Evolutionary conservation across 2,888 invertebrate species (phyloP).

Genomic region (Cantharis flavilabris): DNA sequence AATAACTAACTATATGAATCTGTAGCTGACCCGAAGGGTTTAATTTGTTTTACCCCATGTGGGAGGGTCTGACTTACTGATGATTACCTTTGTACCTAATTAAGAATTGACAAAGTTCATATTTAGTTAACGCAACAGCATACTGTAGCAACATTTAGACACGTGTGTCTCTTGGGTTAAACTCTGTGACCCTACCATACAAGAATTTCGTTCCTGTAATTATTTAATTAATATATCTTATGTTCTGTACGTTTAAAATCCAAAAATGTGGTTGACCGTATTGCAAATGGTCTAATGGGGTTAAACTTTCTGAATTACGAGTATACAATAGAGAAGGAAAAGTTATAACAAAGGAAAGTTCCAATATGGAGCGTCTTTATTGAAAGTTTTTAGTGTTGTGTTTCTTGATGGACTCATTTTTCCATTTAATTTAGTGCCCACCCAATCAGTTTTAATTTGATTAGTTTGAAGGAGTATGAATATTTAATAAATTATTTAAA

Average conservation of each 20-base stretch:
- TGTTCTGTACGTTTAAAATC: not conserved
- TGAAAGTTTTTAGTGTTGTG: constrained; percentile 16
- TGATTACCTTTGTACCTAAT: not conserved
- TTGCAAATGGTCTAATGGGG: constrained; percentile 12
- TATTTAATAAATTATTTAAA: not conserved
- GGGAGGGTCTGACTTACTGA: not conserved
- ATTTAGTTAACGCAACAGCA: not conserved
- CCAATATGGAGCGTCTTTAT: too few species aligned
- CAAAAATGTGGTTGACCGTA: constrained; percentile 8
- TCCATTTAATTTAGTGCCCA: constrained; percentile 7
- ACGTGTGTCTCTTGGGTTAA: not conserved
- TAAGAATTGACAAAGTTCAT: not conserved
- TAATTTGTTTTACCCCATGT: not conserved
- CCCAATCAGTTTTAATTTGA: constrained; percentile 6
- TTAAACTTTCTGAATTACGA: constrained; percentile 8
- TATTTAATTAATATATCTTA: too few species aligned
- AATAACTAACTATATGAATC: not conserved
- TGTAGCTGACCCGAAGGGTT: not conserved
- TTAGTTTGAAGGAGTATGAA: not conserved
- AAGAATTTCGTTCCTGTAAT: not conserved
- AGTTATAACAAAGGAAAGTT: constrained; percentile 1
- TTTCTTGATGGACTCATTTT: constrained; percentile 18
- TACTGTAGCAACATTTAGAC: not conserved
- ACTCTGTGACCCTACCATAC: too few species aligned
- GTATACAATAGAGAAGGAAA: constrained; percentile 15